These are phyloP conservation scores for Philopotamus ludificatus DNA, from an alignment of 1,140 invertebrate species.

Conservation along the genomic window DNA sequence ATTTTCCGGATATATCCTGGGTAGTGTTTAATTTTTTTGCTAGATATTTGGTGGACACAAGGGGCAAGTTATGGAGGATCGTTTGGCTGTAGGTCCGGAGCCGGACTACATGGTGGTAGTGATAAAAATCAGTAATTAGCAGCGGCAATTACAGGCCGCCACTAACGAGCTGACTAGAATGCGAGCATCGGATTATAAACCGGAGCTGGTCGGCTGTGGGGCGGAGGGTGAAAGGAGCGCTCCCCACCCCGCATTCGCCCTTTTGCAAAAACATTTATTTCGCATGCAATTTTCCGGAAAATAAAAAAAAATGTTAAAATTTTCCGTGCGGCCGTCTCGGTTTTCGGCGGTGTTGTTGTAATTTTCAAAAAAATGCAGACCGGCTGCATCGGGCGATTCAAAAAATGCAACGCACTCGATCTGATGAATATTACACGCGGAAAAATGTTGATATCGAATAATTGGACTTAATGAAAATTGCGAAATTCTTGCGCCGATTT, in stretches of 20 bases:
- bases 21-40: no score
- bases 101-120: constrained; percentile 20
- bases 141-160: constrained; percentile 38
- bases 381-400: no score
- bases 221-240: not conserved
- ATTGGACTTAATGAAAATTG: no score
- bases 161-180: constrained; percentile 42
- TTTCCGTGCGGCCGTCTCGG: no score
- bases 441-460: no score
- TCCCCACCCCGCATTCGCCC: not conserved
- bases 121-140: constrained; percentile 43
- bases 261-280: no score
- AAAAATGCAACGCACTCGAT: no score
- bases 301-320: not conserved
- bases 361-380: no score
- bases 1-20: no score
- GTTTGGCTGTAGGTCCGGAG: not conserved
- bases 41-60: not conserved
- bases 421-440: no score
- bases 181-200: constrained; percentile 39
- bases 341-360: no score
- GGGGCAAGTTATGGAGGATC: not conserved
- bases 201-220: not conserved
- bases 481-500: no score
- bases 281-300: not conserved